Conservation (phyloP, 2,113 vertebrate genomes). For the Tonatia bakeri region DNA sequence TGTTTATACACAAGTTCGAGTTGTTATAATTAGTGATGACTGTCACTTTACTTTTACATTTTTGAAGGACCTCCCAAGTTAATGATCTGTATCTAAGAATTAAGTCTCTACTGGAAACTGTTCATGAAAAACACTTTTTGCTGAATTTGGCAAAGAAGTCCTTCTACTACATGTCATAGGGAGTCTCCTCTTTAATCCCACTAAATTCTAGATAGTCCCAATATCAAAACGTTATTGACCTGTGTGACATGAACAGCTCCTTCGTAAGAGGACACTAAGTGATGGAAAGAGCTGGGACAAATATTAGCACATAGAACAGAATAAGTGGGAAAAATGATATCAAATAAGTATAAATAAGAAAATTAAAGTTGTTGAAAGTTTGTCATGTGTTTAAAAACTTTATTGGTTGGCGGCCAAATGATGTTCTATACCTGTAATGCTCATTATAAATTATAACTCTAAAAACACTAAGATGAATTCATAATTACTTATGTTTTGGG, state of each 20-base stretch:
- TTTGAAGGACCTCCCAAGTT: neutral
- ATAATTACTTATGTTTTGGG: neutral
- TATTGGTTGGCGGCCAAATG: neutral
- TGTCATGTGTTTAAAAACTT: neutral
- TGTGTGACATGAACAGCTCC: neutral
- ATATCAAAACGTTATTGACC: neutral
- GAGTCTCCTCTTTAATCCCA: neutral
- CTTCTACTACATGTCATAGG: neutral
- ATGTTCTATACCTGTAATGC: neutral
- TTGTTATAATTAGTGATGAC: neutral
- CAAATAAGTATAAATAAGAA: constrained; percentile 20
- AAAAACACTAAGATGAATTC: constrained; percentile 10
- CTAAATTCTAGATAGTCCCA: neutral
- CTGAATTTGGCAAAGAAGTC: neutral
- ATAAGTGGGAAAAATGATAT: neutral
- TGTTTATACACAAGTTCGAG: neutral
- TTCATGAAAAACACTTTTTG: neutral
- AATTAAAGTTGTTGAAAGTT: neutral
- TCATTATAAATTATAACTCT: constrained; percentile 22
- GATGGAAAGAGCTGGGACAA: neutral
- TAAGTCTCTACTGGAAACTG: constrained; percentile 12
- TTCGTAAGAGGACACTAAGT: neutral
- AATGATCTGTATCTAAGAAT: neutral
- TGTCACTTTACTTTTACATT: neutral
- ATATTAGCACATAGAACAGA: neutral